Evolutionary conservation across 2,797 vertebrate species (phyloP), one percentile per base, ranked within the genome.

Genomic region (Pipistrellus nathusii): DNA sequence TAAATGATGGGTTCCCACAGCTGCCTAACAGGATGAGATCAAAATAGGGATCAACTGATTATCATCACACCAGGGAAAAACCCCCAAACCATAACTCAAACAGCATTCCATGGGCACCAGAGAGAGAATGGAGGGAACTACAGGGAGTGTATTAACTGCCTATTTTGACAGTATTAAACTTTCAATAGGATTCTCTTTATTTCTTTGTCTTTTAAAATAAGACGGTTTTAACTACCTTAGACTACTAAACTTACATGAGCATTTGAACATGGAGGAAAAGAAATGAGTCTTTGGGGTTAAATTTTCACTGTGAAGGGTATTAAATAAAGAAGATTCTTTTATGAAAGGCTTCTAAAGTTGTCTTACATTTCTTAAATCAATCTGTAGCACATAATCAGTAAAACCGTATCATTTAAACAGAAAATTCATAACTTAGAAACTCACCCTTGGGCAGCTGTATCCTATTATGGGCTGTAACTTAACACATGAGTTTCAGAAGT

Each of bases 351-450:
- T 98, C 96, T 98, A 98, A 98, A 98, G 97, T 98, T 97, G 97
- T 96, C 97, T 97, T 97, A 96, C 94, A 97, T 98, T 98, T 98
- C 98, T 98, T 98, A 98, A 98, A 98, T 98, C 97, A 98, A 98
- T 98, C 98, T 97, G 95, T 96, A 97, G 97, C 97, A 98, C 97
- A 92, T 98, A 98, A 98, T 98, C 97, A 98, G 97, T 97, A 97
- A 98, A 98, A 98, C 96, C 93, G 15, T 98, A 98, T 98, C 97
- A 97, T 98, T 98, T 97, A 98, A 98, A 98, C 97, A 98, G 96
- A 98, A 98, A 97, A 97, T 97, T 97, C 95, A 72, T 97, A 97
- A 96, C 93, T 97, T 97, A 97, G 93, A 97, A 96, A 92, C 95
- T 90, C 97, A 97, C 97, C 90, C 97, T 97, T 85, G 91, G 94